Conservation (phyloP, 2,888 invertebrate species). For the Archaeoteleia sp. region DNA sequence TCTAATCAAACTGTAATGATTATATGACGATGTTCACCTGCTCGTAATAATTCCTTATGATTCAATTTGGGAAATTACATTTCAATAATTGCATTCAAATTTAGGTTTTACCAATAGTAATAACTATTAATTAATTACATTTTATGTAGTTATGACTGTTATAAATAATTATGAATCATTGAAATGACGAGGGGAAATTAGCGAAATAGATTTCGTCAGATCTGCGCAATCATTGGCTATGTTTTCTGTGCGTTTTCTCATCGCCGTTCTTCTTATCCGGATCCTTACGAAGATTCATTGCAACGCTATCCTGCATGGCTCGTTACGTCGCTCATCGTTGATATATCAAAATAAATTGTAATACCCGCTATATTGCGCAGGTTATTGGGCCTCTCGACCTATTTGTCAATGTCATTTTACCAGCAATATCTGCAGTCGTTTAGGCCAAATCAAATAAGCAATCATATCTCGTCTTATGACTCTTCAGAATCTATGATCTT, state of each 20-base stretch:
- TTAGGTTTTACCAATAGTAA: too few species aligned
- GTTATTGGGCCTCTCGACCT: conserved; percentile 25
- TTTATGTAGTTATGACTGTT: too few species aligned
- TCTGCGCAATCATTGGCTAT: conserved; percentile 14
- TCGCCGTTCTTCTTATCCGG: conserved; percentile 13
- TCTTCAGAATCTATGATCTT: conserved; percentile 6
- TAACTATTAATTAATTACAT: too few species aligned
- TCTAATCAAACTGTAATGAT: too few species aligned
- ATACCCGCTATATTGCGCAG: conserved; percentile 27
- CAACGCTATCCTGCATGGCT: conserved; percentile 21
- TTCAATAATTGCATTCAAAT: too few species aligned
- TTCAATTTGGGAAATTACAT: too few species aligned
- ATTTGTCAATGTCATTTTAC: conserved; percentile 28
- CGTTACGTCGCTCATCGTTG: conserved; percentile 41
- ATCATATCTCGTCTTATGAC: conserved; percentile 7
- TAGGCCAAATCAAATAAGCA: conserved; percentile 33
- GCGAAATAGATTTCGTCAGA: conserved; percentile 13
- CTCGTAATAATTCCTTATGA: not conserved
- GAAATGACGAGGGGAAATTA: conserved; percentile 16
- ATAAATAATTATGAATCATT: conserved; percentile 11
- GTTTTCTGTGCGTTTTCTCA: conserved; percentile 30
- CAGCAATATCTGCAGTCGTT: conserved; percentile 17
- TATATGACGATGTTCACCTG: not conserved
- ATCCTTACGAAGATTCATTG: conserved; percentile 43
- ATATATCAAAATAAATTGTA: conserved; percentile 46